Evolutionary conservation across 2,888 invertebrate genomes (phyloP).

Genomic region (Orchesellides sinensis): DNA sequence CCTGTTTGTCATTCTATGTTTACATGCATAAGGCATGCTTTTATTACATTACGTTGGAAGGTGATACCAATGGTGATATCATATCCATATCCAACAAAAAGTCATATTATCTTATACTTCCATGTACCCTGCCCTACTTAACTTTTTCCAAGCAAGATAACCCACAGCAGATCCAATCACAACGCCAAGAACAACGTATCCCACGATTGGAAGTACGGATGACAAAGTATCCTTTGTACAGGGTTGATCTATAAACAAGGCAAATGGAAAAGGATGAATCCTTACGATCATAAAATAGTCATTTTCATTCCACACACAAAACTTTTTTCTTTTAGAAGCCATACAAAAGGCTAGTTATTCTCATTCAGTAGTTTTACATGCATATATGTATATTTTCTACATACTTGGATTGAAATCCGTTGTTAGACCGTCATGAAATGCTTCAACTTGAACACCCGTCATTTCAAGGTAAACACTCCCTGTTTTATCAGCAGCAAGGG

Average conservation of each 20-base stretch:
- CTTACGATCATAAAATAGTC: too few species aligned
- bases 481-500: conserved; percentile 45
- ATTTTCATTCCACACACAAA: too few species aligned
- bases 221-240: conserved; percentile 46
- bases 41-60: too few species aligned
- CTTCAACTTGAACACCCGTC: conserved; percentile 49
- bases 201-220: conserved; percentile 37
- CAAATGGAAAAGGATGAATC: neutral
- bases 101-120: conserved; percentile 39
- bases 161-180: conserved; percentile 21
- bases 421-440: conserved; percentile 33
- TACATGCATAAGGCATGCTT: too few species aligned
- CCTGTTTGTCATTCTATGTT: too few species aligned
- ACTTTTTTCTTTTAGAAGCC: neutral
- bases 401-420: conserved; percentile 50
- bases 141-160: conserved; percentile 46
- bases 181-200: conserved; percentile 27
- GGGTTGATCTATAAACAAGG: conserved; percentile 21
- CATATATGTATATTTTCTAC: too few species aligned
- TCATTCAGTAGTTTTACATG: too few species aligned
- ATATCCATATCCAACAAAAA: too few species aligned
- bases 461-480: conserved; percentile 53
- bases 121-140: conserved; percentile 39
- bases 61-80: too few species aligned
- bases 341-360: neutral